phyloP scores from a whole-genome alignment of 2,797 vertebrate species.

The Galagoides demidoff region DNA sequence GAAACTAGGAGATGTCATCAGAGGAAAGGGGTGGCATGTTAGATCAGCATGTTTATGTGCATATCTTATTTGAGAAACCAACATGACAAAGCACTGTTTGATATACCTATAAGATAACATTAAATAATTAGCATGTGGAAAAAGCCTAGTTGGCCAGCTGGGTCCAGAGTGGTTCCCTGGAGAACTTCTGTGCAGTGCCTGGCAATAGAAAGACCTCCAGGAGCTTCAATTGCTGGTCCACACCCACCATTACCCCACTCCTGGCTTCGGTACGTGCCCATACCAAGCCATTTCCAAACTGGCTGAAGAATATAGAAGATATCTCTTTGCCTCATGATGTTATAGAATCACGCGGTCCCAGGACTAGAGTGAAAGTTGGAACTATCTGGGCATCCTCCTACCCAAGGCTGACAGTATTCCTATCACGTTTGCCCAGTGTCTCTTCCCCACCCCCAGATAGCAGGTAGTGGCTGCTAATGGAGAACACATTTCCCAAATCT shows the following conservation, averaged over 20 bases:
- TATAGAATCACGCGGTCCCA: not conserved
- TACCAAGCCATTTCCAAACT: not conserved
- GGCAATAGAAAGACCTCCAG: not conserved
- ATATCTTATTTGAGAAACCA: not conserved
- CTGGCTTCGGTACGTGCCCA: accelerated
- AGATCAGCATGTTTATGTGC: not conserved
- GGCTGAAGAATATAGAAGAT: not conserved
- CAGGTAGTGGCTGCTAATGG: not conserved
- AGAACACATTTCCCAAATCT: not conserved
- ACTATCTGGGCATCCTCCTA: accelerated
- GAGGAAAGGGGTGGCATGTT: not conserved
- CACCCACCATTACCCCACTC: not conserved
- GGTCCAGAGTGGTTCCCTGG: not conserved
- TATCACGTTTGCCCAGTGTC: not conserved
- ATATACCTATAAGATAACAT: not conserved
- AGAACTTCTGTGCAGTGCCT: not conserved
- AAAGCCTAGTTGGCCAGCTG: not conserved
- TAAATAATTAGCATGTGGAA: not conserved
- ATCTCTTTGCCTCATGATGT: not conserved
- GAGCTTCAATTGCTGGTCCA: not conserved
- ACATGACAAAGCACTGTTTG: not conserved
- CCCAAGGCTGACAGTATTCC: not conserved
- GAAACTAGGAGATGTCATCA: not conserved
- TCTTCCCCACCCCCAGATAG: not conserved
- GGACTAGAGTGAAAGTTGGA: not conserved